Evolutionary conservation across 2,888 invertebrate genomes (phyloP), one percentile per base, ranked within the genome.

Genomic region (Lottia gigantea): DNA sequence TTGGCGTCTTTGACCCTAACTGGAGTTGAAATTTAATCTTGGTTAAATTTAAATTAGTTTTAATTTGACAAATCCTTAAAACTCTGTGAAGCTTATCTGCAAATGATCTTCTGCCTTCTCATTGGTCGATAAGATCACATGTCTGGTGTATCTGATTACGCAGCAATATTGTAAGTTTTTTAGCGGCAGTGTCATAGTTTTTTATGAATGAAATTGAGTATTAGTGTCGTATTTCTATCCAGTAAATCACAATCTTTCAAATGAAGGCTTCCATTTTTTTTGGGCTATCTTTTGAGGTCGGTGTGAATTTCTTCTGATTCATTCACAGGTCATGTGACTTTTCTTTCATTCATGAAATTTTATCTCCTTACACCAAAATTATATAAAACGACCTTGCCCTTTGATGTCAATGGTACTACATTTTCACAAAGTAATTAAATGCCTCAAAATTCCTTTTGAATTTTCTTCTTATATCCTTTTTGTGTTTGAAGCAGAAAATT

Each of bases 71-170:
- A 55, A 55, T 55, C 55, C 55, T 23, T 12, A 23, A 14, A 14
- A 55, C 55, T 55, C 23, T 23, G 19, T 55, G 19, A 0, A 55
- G 55, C 55, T 55, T 55, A 55, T 55, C 55, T 55, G 23, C 55
- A 11, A 55, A 19, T 55, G 55, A 55, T 55, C 55, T 55, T 19
- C 19, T 23, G 12, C 7, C 12, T 23, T 55, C 11, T 55, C 55
- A 55, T 55, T 55, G 55, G 55, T 23, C 23, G 55, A 55, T 55
- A 55, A 55, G 55, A 23, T 55, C 55, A 55, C 55, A 55, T 55
- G 55, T 23, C 55, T 55, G 4, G 23, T 55, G 23, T 55, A 55
- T 55, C 55, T 23, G 55, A 23, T 55, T 55, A 23, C 55, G 19
- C 55, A 23, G 55, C 19, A 55, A 40, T 40, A 40, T 40, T 40